Base-by-base conservation (phyloP, 2,888 invertebrate species). In the Herminia tarsipennalis region DNA sequence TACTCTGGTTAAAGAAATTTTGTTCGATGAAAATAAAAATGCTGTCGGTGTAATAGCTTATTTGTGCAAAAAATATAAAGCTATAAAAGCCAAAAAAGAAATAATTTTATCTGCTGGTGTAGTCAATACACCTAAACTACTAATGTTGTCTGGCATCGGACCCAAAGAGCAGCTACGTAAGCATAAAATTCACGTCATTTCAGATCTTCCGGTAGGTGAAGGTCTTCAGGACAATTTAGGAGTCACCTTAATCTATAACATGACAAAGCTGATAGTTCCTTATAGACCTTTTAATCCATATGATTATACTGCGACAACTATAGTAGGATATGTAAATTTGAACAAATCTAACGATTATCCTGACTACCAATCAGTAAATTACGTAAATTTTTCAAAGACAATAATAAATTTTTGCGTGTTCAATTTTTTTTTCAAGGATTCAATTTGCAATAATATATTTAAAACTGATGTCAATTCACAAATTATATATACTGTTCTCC, bases 101-200 rank as follows among this genome's bases (percentile, higher is more conserved):
- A 61, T 81, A 0, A 73, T 83, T 29, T 18, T 82, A 5, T 80
- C 79, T 5, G 80, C 76, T 9, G 83, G 83, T 4, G 56, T 75
- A 8, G 55, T 78, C 0, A 76, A 73, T 18, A 76, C 70, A 29
- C 78, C 82, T n/a, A 71, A 81, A 50, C 32, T 84, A 6, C 36
- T 84, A 6, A 79, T 83, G 79, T 28, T 77, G 2, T 83, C 81
- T 0, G 81, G 83, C 2, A 62, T 84, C 5, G 83, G 83, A 2
- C 81, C 76, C 3, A 66, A 51, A 9, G 35, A 68, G 0, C 69
- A 81, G 56, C 58, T 83, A 5, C 16, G 50, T 1, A 58, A 70
- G 20, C 51, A 67, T n/a, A 56, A 62, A 5, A 79, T 82, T 5
- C 20, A 61, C 6, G 60, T 71, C 0, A 20, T 75, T 2, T 30